Conservation (phyloP, 2,797 vertebrate species). For the Cheracebus regulus region DNA sequence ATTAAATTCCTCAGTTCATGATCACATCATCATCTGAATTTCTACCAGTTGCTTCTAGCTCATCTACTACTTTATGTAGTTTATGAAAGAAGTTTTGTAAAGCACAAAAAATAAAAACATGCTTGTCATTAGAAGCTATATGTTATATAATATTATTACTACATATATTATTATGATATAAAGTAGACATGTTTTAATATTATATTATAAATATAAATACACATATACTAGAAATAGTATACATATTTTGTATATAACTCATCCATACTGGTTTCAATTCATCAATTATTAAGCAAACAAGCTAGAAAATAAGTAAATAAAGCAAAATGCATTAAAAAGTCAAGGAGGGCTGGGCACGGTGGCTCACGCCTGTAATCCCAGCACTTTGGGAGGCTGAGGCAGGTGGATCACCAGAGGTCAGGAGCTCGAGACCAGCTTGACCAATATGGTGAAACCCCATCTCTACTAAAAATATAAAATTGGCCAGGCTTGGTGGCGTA, state of each 20-base stretch:
- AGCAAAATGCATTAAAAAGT: conserved; percentile 7
- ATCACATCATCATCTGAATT: background rate
- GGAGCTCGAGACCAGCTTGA: background rate
- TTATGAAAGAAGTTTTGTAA: background rate
- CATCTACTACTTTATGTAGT: background rate
- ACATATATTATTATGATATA: background rate
- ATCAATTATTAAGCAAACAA: background rate
- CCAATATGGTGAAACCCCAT: background rate
- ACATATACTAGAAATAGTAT: background rate
- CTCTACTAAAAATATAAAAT: background rate
- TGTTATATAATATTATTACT: background rate
- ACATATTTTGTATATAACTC: background rate
- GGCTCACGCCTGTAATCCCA: background rate
- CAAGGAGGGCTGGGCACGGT: background rate
- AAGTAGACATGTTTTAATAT: too few species aligned
- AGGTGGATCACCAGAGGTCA: background rate
- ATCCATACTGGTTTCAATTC: background rate
- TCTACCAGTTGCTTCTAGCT: background rate
- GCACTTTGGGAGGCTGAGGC: background rate
- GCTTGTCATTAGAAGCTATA: background rate
- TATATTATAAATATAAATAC: too few species aligned
- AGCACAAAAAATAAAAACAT: background rate
- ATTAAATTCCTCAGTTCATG: background rate
- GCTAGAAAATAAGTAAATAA: conserved; percentile 18
- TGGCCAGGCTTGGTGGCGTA: background rate